phyloP scores from a whole-genome alignment of 2,888 invertebrate genomes.

The Chorisops tibialis region DNA sequence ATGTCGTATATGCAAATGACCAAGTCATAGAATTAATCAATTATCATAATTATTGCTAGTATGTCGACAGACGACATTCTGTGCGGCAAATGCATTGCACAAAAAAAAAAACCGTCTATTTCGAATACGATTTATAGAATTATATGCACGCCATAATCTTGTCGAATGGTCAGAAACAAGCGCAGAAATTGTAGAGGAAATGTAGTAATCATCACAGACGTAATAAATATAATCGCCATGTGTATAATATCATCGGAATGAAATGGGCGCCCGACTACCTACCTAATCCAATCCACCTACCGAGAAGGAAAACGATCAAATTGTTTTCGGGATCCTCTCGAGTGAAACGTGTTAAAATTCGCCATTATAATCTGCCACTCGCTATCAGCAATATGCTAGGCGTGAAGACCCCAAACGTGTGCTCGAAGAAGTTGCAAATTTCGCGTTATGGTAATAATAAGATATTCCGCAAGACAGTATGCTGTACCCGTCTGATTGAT shows the following conservation, averaged over 20 bases:
- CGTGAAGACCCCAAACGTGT: constrained; percentile 2
- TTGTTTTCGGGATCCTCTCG: not conserved
- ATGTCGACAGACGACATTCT: not conserved
- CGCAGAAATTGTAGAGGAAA: constrained; percentile 2
- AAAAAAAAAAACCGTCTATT: too few species aligned
- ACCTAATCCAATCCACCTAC: constrained; percentile 3
- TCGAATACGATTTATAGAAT: not conserved
- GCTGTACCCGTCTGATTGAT: constrained; percentile 4
- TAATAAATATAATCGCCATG: not conserved
- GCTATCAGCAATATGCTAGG: not conserved
- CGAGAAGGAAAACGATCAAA: not conserved
- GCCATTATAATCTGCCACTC: not conserved
- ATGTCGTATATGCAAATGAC: constrained; percentile 1
- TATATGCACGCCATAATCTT: not conserved
- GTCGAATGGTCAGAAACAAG: not conserved
- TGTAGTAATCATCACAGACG: not conserved
- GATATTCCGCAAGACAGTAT: constrained; percentile 5
- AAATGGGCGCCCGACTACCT: constrained; percentile 2
- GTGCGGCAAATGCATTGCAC: not conserved
- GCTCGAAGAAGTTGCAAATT: not conserved
- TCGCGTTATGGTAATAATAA: constrained; percentile 10
- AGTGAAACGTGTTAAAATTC: constrained; percentile 7
- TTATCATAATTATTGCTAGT: not conserved
- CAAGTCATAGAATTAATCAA: constrained; percentile 10
- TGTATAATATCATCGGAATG: not conserved